Evolutionary conservation across 2,797 vertebrate genomes (phyloP).

Genomic region (Netta rufina): DNA sequence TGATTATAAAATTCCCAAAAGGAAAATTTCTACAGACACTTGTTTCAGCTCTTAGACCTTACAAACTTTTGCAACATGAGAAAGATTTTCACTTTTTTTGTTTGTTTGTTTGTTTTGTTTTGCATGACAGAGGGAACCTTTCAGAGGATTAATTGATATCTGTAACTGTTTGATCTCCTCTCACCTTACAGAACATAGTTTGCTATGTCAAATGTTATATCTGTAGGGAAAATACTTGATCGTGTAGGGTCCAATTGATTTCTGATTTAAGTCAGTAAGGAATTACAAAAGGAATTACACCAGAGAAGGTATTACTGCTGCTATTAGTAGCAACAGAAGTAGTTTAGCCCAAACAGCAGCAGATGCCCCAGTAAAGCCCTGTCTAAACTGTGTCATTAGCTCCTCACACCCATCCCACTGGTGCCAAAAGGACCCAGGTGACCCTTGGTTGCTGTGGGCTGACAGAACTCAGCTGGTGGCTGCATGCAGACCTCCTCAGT

Average conservation of each 20-base stretch:
- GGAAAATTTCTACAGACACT: background rate
- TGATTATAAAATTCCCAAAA: background rate
- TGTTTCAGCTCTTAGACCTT: background rate
- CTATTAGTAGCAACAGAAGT: background rate
- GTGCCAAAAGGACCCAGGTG: background rate
- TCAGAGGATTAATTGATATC: conserved; percentile 15
- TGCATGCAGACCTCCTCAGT: background rate
- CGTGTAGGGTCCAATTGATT: conserved; percentile 17
- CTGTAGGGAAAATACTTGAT: conserved; percentile 49
- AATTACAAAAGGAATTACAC: background rate
- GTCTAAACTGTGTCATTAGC: background rate
- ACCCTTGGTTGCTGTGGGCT: background rate
- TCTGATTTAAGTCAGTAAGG: conserved; percentile 41
- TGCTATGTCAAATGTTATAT: conserved; percentile 51
- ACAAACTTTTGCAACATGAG: background rate
- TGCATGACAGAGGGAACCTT: background rate
- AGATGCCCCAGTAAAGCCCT: background rate
- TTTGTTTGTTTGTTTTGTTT: background rate
- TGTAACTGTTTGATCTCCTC: conserved; percentile 31
- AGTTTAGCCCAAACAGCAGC: background rate
- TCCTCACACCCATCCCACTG: background rate
- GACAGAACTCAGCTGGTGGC: background rate
- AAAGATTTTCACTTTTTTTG: background rate
- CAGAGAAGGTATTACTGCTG: background rate
- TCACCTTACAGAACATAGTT: conserved; percentile 26